A percentile compares a stretch with the other conserved stretches of the same genome.
Evolutionary conservation across 2,797 vertebrate species (phyloP).

Genomic region (Nasua narica): DNA sequence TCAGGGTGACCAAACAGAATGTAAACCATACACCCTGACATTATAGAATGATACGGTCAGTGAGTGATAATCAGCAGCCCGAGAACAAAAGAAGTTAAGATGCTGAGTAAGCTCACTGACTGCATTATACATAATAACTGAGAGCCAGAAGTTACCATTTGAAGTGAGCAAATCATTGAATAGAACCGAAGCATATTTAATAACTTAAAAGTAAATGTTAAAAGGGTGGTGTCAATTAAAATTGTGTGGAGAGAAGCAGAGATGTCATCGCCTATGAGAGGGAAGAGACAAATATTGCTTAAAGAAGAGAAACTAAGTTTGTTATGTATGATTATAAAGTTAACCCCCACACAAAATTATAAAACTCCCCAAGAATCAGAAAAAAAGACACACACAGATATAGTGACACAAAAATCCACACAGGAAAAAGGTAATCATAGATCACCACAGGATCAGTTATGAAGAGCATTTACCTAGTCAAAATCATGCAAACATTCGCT

Average conservation of each 20-base stretch:
- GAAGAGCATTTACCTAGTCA: background rate
- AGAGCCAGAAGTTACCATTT: background rate
- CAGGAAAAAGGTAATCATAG: background rate
- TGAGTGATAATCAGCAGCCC: background rate
- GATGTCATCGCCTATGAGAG: background rate
- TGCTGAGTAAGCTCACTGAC: background rate
- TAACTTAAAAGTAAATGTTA: background rate
- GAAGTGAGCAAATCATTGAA: background rate
- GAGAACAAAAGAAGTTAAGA: background rate
- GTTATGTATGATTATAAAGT: background rate
- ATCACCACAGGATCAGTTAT: background rate
- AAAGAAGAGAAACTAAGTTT: background rate
- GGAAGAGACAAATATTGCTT: background rate
- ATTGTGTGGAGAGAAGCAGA: background rate
- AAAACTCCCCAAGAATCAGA: background rate
- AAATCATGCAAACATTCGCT: background rate
- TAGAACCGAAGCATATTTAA: background rate
- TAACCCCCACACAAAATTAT: background rate
- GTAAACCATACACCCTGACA: background rate
- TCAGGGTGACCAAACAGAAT: background rate
- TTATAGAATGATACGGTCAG: background rate
- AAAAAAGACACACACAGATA: background rate
- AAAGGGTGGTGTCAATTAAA: background rate
- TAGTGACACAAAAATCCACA: background rate
- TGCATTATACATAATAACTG: background rate